Conservation (phyloP, 1,140 invertebrate species). For the Protaetia brevitarsis region DNA sequence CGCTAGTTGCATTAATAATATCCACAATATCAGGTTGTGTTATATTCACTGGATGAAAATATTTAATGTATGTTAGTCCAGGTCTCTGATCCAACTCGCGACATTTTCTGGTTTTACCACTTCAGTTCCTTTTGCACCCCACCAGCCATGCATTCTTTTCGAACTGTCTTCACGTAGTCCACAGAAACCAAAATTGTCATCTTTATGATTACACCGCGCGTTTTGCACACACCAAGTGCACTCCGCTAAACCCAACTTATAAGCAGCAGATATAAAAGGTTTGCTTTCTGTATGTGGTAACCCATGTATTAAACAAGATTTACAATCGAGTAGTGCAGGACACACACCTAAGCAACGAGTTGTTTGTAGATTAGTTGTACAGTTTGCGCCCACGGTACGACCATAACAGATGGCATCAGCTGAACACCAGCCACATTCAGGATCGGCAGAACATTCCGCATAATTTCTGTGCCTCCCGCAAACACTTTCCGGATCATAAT, state of each 20-base stretch:
- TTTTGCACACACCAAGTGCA: constrained; percentile 94
- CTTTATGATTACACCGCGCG: constrained; percentile 81
- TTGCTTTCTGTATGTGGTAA: constrained; percentile 42
- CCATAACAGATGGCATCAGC: constrained; percentile 75
- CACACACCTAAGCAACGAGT: constrained; percentile 86
- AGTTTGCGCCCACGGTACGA: constrained; percentile 73
- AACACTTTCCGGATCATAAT: constrained; percentile 65
- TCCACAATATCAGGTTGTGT: constrained; percentile 81
- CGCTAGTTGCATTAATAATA: constrained; percentile 78
- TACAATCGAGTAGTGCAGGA: constrained; percentile 80
- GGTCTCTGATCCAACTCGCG: constrained; percentile 75
- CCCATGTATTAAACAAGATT: constrained; percentile 80
- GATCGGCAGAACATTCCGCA: constrained; percentile 79
- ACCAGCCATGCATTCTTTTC: constrained; percentile 80
- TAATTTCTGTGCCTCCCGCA: constrained; percentile 70
- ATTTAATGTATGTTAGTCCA: constrained; percentile 84
- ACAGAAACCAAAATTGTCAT: constrained; percentile 81
- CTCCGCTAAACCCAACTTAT: constrained; percentile 68
- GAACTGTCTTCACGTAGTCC: constrained; percentile 70
- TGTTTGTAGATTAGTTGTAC: constrained; percentile 84
- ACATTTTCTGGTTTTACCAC: constrained; percentile 74
- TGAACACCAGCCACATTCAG: constrained; percentile 92
- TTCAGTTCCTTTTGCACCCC: constrained; percentile 80
- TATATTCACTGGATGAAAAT: constrained; percentile 79
- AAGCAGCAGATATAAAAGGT: constrained; percentile 64